These are phyloP conservation scores for Gymnarchus niloticus DNA, from an alignment of 2,113 vertebrate species.

Conservation along the genomic window DNA sequence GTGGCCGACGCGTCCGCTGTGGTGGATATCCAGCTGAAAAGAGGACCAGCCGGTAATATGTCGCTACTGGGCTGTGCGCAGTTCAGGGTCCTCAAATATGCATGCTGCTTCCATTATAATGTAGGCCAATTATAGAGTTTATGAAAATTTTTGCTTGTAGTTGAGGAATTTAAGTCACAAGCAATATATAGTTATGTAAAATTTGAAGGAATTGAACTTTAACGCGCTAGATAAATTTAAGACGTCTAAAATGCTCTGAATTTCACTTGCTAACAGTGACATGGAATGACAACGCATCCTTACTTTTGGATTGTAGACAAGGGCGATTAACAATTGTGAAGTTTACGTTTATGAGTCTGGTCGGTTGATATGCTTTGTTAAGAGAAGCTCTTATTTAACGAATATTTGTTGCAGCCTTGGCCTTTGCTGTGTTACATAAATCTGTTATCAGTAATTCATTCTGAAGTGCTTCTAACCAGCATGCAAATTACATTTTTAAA, in stretches of 20 bases:
- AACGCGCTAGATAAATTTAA: neutral
- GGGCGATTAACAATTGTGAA: neutral
- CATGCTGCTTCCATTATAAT: neutral
- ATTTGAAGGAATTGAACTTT: neutral
- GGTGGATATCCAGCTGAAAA: slow-evolving; percentile 53
- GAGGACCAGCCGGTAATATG: slow-evolving; percentile 58
- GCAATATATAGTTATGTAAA: neutral
- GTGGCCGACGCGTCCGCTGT: slow-evolving; percentile 23
- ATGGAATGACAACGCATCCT: neutral
- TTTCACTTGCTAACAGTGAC: neutral
- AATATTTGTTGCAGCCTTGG: neutral
- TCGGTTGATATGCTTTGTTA: neutral
- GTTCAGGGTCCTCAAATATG: neutral
- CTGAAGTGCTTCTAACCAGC: neutral
- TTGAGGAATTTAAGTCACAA: neutral
- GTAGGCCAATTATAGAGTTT: neutral
- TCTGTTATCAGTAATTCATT: neutral
- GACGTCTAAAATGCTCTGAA: neutral
- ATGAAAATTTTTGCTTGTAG: neutral
- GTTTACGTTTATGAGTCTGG: neutral
- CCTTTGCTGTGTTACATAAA: neutral
- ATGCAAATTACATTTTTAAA: neutral
- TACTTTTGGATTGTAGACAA: neutral
- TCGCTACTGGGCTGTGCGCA: neutral
- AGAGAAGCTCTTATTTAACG: no score